A percentile compares a stretch with the other conserved stretches of the same genome.
Evolutionary conservation across 2,113 vertebrate species (phyloP).

Genomic region (Sorex araneus): DNA sequence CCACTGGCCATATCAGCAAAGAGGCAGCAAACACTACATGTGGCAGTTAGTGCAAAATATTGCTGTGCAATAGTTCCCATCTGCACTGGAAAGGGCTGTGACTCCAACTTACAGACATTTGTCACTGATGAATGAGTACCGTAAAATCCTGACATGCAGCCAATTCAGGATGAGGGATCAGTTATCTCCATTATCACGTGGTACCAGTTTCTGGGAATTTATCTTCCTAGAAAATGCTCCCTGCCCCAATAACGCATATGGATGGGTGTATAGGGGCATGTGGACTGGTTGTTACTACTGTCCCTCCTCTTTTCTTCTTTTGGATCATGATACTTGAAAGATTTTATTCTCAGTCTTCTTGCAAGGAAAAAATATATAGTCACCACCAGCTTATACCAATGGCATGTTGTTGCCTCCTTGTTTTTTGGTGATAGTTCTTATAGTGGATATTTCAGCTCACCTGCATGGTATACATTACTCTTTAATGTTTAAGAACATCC

Average conservation of each 20-base stretch:
- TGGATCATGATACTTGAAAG: not conserved
- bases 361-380: not conserved
- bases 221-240: not conserved
- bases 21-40: conserved; percentile 6
- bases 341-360: not conserved
- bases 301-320: not conserved
- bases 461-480: not conserved
- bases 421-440: not conserved
- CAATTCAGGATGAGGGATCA: not conserved
- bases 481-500: not conserved
- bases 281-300: not conserved
- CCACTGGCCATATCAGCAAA: conserved; percentile 43
- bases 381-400: too few relatives aligned
- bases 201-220: not conserved
- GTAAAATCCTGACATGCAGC: conserved; percentile 3
- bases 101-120: conserved; percentile 57
- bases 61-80: conserved; percentile 30
- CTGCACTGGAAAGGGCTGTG: conserved; percentile 13
- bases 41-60: conserved; percentile 26
- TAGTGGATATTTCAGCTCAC: not conserved
- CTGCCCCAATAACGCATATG: too few relatives aligned
- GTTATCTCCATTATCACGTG: not conserved
- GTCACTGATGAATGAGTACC: not conserved
- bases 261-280: not conserved
- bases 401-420: not conserved